Base-by-base conservation (phyloP, 2,113 vertebrate genomes). In the Hylia prasina region DNA sequence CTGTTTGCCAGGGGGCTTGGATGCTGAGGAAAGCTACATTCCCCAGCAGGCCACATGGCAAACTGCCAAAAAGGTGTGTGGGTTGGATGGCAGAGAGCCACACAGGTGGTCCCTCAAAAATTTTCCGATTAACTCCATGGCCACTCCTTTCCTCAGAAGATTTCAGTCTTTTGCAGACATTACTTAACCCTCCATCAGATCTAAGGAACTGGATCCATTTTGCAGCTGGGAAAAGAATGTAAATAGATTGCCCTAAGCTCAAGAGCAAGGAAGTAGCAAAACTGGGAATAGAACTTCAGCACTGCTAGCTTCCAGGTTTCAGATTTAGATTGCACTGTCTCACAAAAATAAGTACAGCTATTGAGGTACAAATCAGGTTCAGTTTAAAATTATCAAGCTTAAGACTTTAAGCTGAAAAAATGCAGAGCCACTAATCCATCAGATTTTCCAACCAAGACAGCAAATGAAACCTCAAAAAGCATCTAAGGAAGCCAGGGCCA, bases 31-130 rank as follows among this genome's bases (percentile, higher is more conserved):
- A 94, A 81, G 37, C 48, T 64, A 20, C 71, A 79, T 90, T 96
- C 93, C 78, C 33, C 70, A 93, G 54, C 66, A 96, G 78, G 66
- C 91, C 89, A 85, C 42, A 2, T 21, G 93, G 92, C 72, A 53
- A 61, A 53, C 44, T 28, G 88, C 93, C 92, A 89, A 22, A 80
- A 60, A 93, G 82, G 57, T 94, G 85, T 88, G 95, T 95, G 60
- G 86, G 92, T 83, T 95, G 92, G 68, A 93, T 96, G 95, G 95
- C 94, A 94, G 47, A 71, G 57, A 42, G 94, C 94, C 93, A 95
- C 92, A 93, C 96, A 96, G 93, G 93, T 95, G 96, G 95, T 97
- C 96, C 58, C 89, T 89, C 92, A 94, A 95, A 95, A 89, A 87
- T 65, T 60, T 95, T 93, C 88, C 71, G 76, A 89, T 96, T 90